phyloP scores from a whole-genome alignment of 2,113 vertebrate genomes.

The Callionymus lyra region DNA sequence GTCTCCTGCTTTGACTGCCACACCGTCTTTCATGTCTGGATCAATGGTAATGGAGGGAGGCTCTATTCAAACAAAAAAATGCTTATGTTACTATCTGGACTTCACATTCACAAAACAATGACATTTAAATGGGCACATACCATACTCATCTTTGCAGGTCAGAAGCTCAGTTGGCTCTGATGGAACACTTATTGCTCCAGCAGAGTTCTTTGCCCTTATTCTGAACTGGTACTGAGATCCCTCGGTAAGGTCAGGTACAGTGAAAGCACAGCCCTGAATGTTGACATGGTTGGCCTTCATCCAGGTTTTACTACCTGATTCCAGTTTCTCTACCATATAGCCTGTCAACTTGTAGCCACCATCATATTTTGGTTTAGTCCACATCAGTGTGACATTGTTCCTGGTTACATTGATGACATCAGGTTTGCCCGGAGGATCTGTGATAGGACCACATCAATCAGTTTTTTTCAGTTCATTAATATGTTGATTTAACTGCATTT shows the following conservation, averaged over 20 bases:
- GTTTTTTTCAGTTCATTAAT: neutral
- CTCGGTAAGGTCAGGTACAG: slow-evolving; percentile 84
- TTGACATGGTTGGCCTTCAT: slow-evolving; percentile 94
- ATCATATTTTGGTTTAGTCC: slow-evolving; percentile 94
- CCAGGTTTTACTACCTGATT: slow-evolving; percentile 84
- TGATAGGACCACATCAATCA: slow-evolving; percentile 15
- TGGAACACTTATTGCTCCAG: slow-evolving; percentile 86
- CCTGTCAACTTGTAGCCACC: slow-evolving; percentile 92
- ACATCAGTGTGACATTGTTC: slow-evolving; percentile 86
- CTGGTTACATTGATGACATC: slow-evolving; percentile 92
- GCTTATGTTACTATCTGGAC: neutral
- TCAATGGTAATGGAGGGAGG: slow-evolving; percentile 88
- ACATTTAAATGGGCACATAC: slow-evolving; percentile 55
- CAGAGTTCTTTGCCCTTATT: slow-evolving; percentile 91
- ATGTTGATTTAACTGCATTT: neutral
- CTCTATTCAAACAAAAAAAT: slow-evolving; percentile 63
- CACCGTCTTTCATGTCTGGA: slow-evolving; percentile 86
- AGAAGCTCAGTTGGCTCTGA: slow-evolving; percentile 85
- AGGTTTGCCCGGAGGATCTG: slow-evolving; percentile 97
- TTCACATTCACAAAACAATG: neutral
- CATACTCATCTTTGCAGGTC: slow-evolving; percentile 95
- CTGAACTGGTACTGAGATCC: slow-evolving; percentile 89
- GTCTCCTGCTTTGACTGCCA: slow-evolving; percentile 86
- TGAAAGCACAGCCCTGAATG: slow-evolving; percentile 88
- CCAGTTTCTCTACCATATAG: slow-evolving; percentile 91